phyloP scores from a whole-genome alignment of 2,797 vertebrate species.

The Chiroxiphia lanceolata region DNA sequence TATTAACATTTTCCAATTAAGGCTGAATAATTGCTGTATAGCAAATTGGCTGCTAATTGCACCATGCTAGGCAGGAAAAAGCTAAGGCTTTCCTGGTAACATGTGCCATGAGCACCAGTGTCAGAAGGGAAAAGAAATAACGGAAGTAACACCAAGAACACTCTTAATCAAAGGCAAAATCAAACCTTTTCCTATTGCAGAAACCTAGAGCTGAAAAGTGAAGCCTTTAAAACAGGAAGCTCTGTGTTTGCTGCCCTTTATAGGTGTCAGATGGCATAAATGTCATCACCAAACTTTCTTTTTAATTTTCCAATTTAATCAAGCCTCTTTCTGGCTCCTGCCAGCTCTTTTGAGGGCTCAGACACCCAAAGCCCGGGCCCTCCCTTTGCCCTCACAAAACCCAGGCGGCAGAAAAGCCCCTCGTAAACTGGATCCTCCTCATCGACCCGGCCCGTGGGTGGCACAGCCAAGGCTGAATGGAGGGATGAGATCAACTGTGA shows the following conservation, averaged over 20 bases:
- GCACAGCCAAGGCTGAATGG: not conserved
- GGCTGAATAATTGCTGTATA: not conserved
- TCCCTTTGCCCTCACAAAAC: not conserved
- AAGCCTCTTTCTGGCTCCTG: not conserved
- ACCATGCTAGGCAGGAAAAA: not conserved
- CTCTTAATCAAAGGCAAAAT: conserved; percentile 4
- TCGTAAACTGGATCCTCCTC: not conserved
- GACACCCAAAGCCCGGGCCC: not conserved
- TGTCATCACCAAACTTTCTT: not conserved
- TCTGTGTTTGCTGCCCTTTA: not conserved
- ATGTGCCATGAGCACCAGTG: not conserved
- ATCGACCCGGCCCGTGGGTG: not conserved
- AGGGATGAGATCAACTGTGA: conserved; percentile 36
- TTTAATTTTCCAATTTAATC: not conserved
- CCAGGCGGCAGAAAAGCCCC: not conserved
- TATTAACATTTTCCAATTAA: not conserved
- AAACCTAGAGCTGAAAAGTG: not conserved
- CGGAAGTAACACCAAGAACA: not conserved
- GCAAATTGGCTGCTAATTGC: not conserved
- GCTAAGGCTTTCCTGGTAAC: not conserved
- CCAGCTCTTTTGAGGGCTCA: not conserved
- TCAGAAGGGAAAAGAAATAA: not conserved
- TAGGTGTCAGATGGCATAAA: not conserved
- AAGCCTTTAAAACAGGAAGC: not conserved
- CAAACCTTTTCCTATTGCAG: not conserved